These are phyloP conservation scores for Stigmatopora argus DNA, from an alignment of 2,113 vertebrate genomes.

Conservation along the genomic window DNA sequence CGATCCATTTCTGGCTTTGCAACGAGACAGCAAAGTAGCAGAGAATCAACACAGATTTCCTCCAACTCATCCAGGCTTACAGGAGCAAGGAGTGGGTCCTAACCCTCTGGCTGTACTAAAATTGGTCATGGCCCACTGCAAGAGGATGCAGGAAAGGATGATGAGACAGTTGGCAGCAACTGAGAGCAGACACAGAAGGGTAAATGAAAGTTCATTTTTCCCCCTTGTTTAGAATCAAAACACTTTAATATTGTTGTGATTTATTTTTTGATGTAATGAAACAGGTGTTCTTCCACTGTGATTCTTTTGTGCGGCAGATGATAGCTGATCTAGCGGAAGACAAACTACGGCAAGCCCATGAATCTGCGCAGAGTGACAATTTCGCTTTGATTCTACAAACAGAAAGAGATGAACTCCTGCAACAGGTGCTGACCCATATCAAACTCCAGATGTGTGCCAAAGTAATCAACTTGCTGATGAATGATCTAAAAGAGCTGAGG, in stretches of 20 bases:
- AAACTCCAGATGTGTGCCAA: not conserved
- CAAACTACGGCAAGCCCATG: constrained; percentile 78
- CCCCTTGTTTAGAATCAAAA: not conserved
- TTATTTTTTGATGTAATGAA: not conserved
- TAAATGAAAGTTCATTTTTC: constrained; percentile 37
- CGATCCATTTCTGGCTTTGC: constrained; percentile 89
- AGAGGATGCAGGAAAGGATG: constrained; percentile 94
- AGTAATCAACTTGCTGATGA: constrained; percentile 8
- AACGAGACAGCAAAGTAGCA: constrained; percentile 84
- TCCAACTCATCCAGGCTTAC: constrained; percentile 66
- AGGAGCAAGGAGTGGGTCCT: constrained; percentile 69
- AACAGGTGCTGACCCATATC: constrained; percentile 75
- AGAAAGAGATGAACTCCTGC: constrained; percentile 85
- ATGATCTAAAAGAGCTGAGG: constrained; percentile 11
- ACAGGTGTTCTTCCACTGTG: not conserved
- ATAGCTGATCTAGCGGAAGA: constrained; percentile 93
- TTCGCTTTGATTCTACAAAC: constrained; percentile 90
- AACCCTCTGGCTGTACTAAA: constrained; percentile 90
- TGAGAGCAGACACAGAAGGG: constrained; percentile 88
- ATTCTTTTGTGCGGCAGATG: constrained; percentile 71
- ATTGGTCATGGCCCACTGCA: constrained; percentile 93
- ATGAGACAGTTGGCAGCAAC: constrained; percentile 86
- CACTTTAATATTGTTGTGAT: not conserved
- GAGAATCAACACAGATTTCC: constrained; percentile 52
- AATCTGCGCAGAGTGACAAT: constrained; percentile 83